phyloP scores from a whole-genome alignment of 2,888 invertebrate genomes.

The Platycheirus albimanus region DNA sequence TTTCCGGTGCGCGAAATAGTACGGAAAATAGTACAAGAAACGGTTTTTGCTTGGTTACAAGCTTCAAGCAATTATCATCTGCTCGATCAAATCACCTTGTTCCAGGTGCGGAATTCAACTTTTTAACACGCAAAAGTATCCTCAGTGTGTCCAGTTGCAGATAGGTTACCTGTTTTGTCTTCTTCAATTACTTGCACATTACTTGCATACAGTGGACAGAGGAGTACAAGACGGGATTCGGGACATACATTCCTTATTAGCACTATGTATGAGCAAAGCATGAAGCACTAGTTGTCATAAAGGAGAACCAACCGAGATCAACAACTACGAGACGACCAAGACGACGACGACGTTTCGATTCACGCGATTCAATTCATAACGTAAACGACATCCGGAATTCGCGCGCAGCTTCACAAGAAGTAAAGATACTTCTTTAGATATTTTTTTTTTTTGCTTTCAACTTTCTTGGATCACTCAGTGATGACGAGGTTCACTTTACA shows the following conservation, averaged over 20 bases:
- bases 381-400: conserved; percentile 62
- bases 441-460: conserved; percentile 51
- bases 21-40: conserved; percentile 54
- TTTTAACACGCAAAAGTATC: conserved; percentile 35
- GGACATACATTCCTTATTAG: conserved; percentile 41
- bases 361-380: conserved; percentile 57
- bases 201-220: conserved; percentile 7
- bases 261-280: conserved; percentile 9
- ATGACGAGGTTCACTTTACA: conserved; percentile 58
- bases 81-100: conserved; percentile 22
- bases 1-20: conserved; percentile 30
- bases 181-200: too few species aligned
- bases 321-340: conserved; percentile 14
- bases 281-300: conserved; percentile 37
- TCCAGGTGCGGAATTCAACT: conserved; percentile 40
- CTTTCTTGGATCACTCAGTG: conserved; percentile 68
- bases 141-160: conserved; percentile 43
- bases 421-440: conserved; percentile 20
- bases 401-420: conserved; percentile 45
- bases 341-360: conserved; percentile 24
- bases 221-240: background rate
- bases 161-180: conserved; percentile 47
- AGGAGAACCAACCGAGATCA: conserved; percentile 22
- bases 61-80: conserved; percentile 12
- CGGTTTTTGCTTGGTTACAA: conserved; percentile 32